phyloP scores from a whole-genome alignment of 2,888 invertebrate genomes.

The Yponomeuta plumbellus region DNA sequence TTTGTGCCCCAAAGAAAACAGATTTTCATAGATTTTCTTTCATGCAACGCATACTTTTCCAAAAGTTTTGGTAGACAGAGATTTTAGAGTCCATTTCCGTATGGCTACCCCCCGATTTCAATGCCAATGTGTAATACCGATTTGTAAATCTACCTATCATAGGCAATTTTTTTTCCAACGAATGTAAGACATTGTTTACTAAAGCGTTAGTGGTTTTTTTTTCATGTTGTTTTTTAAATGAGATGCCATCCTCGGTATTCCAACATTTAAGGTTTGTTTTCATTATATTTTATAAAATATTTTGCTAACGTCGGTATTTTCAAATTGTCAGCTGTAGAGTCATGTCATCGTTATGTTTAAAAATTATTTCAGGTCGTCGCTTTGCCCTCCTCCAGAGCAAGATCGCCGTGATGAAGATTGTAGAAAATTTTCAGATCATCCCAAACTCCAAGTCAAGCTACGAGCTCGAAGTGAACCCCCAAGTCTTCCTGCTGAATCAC shows the following conservation, averaged over 20 bases:
- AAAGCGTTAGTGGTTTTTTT: no score
- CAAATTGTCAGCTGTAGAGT: no score
- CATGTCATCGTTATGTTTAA: no score
- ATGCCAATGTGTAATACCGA: neutral
- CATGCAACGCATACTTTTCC: neutral
- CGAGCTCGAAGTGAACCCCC: slow-evolving; percentile 30
- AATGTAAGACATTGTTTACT: neutral
- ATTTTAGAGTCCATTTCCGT: neutral
- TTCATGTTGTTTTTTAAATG: no score
- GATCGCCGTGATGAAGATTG: slow-evolving; percentile 26
- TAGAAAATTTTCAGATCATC: slow-evolving; percentile 29
- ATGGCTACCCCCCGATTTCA: neutral
- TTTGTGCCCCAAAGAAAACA: neutral
- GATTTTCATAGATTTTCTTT: neutral
- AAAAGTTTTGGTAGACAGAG: neutral
- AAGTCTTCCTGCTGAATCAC: slow-evolving; percentile 9
- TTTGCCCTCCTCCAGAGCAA: slow-evolving; percentile 31
- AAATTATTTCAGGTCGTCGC: slow-evolving; percentile 26
- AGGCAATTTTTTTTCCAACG: neutral
- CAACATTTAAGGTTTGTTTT: no score
- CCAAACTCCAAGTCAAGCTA: slow-evolving; percentile 27
- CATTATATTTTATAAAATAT: no score
- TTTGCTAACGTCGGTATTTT: no score
- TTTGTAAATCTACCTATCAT: no score
- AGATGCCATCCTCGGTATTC: no score